These are phyloP conservation scores for Trididemnum miniatum DNA, from an alignment of 23 tunicate species.

Conservation along the genomic window DNA sequence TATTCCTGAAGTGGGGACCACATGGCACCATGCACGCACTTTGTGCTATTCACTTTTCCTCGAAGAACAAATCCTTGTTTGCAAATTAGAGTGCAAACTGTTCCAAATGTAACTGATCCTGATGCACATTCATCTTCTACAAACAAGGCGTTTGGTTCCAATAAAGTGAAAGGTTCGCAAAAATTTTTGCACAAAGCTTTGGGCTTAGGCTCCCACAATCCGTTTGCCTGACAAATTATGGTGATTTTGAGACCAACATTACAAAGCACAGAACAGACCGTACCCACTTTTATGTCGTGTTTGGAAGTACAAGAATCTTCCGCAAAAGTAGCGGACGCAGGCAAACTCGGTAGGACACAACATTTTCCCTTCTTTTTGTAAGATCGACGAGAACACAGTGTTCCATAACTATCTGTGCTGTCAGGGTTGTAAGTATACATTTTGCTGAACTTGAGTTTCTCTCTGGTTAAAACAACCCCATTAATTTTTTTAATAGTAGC, in stretches of 20 bases:
- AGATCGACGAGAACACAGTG: constrained; percentile 53
- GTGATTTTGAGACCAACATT: neutral
- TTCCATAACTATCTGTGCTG: constrained; percentile 21
- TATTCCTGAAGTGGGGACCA: neutral
- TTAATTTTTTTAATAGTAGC: neutral
- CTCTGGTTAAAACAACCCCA: constrained; percentile 21
- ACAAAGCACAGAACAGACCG: neutral
- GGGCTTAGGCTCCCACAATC: neutral
- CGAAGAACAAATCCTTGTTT: neutral
- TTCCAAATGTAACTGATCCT: neutral
- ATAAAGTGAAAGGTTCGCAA: neutral
- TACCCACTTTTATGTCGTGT: neutral
- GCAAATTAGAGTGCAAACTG: neutral
- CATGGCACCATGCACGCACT: neutral
- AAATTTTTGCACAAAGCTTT: neutral
- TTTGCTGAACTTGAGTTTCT: neutral
- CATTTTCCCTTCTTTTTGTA: neutral
- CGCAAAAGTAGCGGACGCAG: neutral
- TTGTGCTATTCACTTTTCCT: neutral
- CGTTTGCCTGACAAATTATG: neutral
- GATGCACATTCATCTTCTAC: neutral
- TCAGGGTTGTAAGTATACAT: constrained; percentile 64
- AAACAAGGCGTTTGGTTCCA: neutral
- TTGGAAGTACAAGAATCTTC: neutral
- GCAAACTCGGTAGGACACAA: neutral